These are phyloP conservation scores for Melinopterus prodromus DNA, from an alignment of 2,888 invertebrate genomes.

Conservation along the genomic window DNA sequence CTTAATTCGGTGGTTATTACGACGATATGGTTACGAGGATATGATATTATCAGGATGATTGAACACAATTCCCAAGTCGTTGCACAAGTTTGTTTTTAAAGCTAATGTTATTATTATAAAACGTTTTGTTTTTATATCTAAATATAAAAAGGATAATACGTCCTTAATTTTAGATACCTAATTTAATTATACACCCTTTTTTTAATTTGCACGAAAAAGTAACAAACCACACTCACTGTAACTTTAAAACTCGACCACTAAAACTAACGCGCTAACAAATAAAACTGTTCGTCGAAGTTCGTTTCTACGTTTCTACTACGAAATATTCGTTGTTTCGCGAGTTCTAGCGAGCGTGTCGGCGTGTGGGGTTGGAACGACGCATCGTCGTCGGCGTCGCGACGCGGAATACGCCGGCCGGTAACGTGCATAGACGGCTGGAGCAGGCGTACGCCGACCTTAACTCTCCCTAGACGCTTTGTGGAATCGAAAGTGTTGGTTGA, in stretches of 20 bases:
- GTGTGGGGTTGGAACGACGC: conserved; percentile 27
- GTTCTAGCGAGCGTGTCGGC: neutral
- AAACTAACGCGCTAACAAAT: neutral
- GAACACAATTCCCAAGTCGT: neutral
- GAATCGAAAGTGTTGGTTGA: neutral
- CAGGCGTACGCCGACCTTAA: conserved; percentile 16
- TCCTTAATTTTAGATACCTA: neutral
- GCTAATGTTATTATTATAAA: neutral
- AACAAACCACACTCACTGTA: neutral
- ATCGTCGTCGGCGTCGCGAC: conserved; percentile 47
- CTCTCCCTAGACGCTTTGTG: neutral
- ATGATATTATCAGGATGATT: neutral
- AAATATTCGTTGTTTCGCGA: neutral
- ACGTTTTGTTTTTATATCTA: neutral
- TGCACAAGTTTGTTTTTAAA: neutral
- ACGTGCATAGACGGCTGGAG: conserved; percentile 24
- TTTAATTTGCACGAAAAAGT: neutral
- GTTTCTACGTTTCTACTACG: neutral
- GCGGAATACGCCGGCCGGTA: conserved; percentile 45
- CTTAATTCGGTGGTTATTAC: neutral
- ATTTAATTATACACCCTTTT: neutral
- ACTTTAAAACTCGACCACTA: neutral
- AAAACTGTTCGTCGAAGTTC: too few relatives aligned
- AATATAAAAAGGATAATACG: neutral
- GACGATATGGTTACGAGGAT: neutral